phyloP scores from a whole-genome alignment of 92 coral and sea anemone genomes.

The Zoanthus solanderi region DNA sequence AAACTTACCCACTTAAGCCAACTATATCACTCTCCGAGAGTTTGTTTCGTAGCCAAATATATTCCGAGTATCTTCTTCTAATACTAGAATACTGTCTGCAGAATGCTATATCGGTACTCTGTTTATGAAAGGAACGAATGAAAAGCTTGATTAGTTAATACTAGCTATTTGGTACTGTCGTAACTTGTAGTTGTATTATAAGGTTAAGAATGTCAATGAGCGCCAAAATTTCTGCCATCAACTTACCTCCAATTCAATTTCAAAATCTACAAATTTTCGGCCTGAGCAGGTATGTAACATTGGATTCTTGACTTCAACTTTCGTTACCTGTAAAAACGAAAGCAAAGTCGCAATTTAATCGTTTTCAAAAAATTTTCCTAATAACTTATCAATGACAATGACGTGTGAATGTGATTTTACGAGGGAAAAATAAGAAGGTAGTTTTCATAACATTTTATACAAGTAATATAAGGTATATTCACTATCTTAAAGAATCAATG shows the following conservation, averaged over 20 bases:
- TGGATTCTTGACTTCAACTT: slow-evolving; percentile 75
- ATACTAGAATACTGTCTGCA: slow-evolving; percentile 80
- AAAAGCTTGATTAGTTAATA: background rate
- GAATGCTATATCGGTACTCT: slow-evolving; percentile 93
- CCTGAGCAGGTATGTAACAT: slow-evolving; percentile 74
- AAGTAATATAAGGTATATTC: background rate
- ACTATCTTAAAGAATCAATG: background rate
- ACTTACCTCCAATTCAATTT: slow-evolving; percentile 86
- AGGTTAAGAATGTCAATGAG: background rate
- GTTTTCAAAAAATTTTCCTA: background rate
- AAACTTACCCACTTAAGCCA: slow-evolving; percentile 86
- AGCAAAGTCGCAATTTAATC: background rate
- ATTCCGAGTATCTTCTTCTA: slow-evolving; percentile 93
- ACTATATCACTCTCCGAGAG: slow-evolving; percentile 81
- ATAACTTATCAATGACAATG: background rate
- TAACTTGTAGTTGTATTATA: background rate
- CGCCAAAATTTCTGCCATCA: background rate
- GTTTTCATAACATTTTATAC: background rate
- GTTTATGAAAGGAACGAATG: slow-evolving; percentile 4
- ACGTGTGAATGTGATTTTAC: background rate
- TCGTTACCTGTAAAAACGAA: slow-evolving; percentile 57
- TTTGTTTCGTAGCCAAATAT: slow-evolving; percentile 88
- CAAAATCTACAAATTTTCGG: slow-evolving; percentile 89
- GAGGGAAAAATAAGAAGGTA: background rate
- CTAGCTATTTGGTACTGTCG: background rate